A percentile compares a stretch with the other conserved stretches of the same genome.
Evolutionary conservation across 2,797 vertebrate genomes (phyloP).

Genomic region (Syncerus caffer): DNA sequence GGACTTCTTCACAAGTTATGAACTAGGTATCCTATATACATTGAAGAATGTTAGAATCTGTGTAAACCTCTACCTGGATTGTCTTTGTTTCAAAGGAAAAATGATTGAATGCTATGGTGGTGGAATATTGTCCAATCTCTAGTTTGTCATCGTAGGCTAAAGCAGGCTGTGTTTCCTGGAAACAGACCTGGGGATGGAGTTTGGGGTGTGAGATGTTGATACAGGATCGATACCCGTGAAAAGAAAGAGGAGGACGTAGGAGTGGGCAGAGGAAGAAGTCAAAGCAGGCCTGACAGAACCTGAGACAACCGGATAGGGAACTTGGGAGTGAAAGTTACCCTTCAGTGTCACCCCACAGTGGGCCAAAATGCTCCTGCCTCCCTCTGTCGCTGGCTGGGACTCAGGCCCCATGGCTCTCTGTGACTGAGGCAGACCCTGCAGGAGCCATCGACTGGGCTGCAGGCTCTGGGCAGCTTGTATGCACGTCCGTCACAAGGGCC

Average conservation of each 20-base stretch:
- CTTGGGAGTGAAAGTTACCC: background rate
- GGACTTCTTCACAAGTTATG: background rate
- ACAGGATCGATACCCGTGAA: background rate
- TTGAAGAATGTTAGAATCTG: background rate
- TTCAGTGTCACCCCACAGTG: background rate
- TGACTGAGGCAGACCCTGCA: background rate
- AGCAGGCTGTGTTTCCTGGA: background rate
- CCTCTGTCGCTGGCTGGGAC: background rate
- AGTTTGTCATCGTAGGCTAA: background rate
- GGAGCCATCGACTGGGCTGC: accelerated
- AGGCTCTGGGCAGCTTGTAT: background rate
- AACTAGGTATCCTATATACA: no score
- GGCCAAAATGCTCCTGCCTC: background rate
- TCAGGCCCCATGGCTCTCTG: background rate
- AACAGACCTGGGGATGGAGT: background rate
- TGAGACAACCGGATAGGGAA: background rate
- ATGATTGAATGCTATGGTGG: background rate
- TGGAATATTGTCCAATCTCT: background rate
- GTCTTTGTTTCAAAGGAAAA: background rate
- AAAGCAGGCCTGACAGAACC: background rate
- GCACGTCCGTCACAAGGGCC: accelerated
- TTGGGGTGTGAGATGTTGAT: background rate
- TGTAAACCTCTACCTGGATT: background rate
- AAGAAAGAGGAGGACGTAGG: background rate
- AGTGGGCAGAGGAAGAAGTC: background rate